These are phyloP conservation scores for Sciaenops ocellatus DNA, from an alignment of 2,797 vertebrate genomes.

Conservation along the genomic window DNA sequence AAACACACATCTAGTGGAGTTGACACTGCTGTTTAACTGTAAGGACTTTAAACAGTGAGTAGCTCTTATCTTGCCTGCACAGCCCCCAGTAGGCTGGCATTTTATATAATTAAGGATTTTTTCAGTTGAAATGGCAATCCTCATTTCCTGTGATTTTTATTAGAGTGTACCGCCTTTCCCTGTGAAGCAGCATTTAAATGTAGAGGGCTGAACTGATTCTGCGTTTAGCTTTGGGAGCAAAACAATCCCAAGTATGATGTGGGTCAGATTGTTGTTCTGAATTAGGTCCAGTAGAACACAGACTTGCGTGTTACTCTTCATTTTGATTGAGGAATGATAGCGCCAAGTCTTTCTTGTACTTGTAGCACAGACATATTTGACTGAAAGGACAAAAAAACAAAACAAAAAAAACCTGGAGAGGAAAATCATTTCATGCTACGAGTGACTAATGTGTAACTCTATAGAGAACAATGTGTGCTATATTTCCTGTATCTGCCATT, in stretches of 20 bases:
- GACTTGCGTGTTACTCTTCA: constrained; percentile 35
- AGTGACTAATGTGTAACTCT: constrained; percentile 28
- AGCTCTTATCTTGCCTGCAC: constrained; percentile 81
- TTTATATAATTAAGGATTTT: constrained; percentile 83
- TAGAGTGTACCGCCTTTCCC: constrained; percentile 60
- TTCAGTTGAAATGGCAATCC: constrained; percentile 83
- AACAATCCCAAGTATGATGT: constrained; percentile 62
- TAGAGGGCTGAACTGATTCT: constrained; percentile 58
- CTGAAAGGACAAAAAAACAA: constrained; percentile 30
- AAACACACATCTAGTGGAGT: constrained; percentile 70
- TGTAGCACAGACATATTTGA: constrained; percentile 1
- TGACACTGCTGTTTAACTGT: constrained; percentile 72
- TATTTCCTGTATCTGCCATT: constrained; percentile 17
- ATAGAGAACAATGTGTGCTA: constrained; percentile 13
- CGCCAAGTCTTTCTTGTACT: constrained; percentile 1
- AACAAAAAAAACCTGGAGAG: constrained; percentile 17
- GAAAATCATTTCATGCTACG: constrained; percentile 17
- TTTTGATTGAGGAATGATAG: constrained; percentile 4
- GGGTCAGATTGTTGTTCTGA: constrained; percentile 68
- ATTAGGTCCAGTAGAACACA: constrained; percentile 57
- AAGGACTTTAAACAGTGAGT: constrained; percentile 72
- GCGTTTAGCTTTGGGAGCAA: constrained; percentile 73
- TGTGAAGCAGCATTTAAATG: constrained; percentile 62
- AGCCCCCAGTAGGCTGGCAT: constrained; percentile 77
- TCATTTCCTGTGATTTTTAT: constrained; percentile 81